Base-by-base conservation (phyloP, 2,113 vertebrate genomes). In the Glaucidium brasilianum region DNA sequence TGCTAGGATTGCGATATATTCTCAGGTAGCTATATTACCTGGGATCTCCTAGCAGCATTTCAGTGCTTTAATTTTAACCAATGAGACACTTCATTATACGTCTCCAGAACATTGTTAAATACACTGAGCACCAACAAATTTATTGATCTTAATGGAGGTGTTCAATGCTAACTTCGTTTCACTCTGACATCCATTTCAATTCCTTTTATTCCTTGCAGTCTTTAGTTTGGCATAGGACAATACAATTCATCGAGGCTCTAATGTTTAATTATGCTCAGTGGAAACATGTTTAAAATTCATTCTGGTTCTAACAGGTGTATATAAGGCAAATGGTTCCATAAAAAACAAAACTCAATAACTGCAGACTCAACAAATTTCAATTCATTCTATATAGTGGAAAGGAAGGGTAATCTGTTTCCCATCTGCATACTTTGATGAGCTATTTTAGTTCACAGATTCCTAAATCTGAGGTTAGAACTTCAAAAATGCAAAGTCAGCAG, bases 221-320 rank as follows among this genome's bases (percentile, higher is more conserved):
- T 76, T 92, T 20, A 50, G 50, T 55, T 81, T 92, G 74, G 91
- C 58, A 90, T 62, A 63, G 74, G 91, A 90, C 77, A 88, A 55
- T 35, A 47, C 81, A 76, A 64, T 75, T 94, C 91, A 92, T 69
- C 2, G 14, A 91, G n/a, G 56, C 45, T 85, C 55, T 92, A 92
- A 92, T 59, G 82, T 85, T 94, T 94, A 95, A 96, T 88, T 94
- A 90, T 74, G 59, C 95, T 96, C 87, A 9, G 9, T 88, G 75
- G 89, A 95, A 96, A 85, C 66, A 50, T 76, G 81, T 77, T 97
- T 93, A 83, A 92, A 96, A 96, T 94, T 85, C 75, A 88, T 85
- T 92, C 64, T 75, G 49, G 35, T 87, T 89, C 80, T 68, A 94
- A 62, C 66, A 89, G 76, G 83, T 6, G 8, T 50, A 63, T 81